A percentile compares a stretch with the other conserved stretches of the same genome.
phyloP scores from a whole-genome alignment of 1,140 invertebrate genomes.

The Episyrphus balteatus region DNA sequence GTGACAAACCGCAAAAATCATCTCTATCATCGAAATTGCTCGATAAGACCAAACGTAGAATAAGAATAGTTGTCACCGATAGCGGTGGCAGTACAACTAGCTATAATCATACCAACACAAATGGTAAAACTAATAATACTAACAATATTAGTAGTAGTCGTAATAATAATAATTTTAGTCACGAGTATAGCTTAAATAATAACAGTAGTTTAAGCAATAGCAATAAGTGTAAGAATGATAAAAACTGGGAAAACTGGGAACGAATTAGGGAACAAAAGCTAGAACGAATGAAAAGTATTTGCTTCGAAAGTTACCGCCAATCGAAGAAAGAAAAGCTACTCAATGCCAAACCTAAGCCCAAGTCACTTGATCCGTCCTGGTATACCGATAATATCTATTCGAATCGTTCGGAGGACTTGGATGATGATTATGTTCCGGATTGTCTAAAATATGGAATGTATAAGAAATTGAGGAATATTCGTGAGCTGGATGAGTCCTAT shows the following conservation, averaged over 20 bases:
- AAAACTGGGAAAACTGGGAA: constrained; percentile 37
- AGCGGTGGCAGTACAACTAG: constrained; percentile 8
- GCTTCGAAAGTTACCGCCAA: constrained; percentile 34
- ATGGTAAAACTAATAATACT: constrained; percentile 13
- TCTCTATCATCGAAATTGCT: constrained; percentile 22
- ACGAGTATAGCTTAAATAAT: not conserved
- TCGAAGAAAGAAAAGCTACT: constrained; percentile 40
- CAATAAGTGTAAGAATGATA: constrained; percentile 24
- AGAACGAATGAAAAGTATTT: constrained; percentile 35
- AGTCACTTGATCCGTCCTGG: constrained; percentile 30
- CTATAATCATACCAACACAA: constrained; percentile 3
- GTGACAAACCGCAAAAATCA: constrained; percentile 24
- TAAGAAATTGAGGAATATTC: constrained; percentile 24
- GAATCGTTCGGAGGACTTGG: constrained; percentile 35
- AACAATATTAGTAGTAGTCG: constrained; percentile 7
- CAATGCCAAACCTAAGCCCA: constrained; percentile 39
- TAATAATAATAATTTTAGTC: not conserved
- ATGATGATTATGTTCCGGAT: constrained; percentile 31
- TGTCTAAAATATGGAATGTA: constrained; percentile 32
- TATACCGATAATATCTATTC: constrained; percentile 41
- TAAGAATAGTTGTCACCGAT: constrained; percentile 33
- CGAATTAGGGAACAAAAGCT: constrained; percentile 35
- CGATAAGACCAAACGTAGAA: constrained; percentile 36
- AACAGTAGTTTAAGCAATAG: not conserved
- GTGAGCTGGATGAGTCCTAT: constrained; percentile 27